Base-by-base conservation (phyloP, 2,797 vertebrate genomes). In the Acomys russatus region DNA sequence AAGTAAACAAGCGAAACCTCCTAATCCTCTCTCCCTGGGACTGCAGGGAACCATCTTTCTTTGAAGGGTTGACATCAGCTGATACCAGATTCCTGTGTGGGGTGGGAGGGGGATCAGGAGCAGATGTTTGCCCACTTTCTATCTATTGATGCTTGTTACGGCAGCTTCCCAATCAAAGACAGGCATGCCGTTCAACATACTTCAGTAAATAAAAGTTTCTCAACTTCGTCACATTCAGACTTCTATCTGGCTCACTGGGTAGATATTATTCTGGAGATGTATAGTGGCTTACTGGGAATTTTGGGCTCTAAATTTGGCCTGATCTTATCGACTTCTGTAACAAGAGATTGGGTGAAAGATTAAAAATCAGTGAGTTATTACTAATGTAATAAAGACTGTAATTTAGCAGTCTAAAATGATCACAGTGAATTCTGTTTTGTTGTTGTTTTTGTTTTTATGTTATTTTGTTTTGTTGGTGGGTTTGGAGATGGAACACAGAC, bases 191-290 rank as follows among this genome's bases (percentile, higher is more conserved):
- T 86, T 84, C 68, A 89, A 71, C 68, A 33, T 56, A 95, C 54
- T 94, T 77, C 84, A 30, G 70, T 51, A 63, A 96, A 44, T 86
- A 70, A 63, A 59, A 44, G 20, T 80, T 95, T 96, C 56, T 80
- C 44, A 93, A 28, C 22, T 5, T 90, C 10, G 80, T 88, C 70
- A 71, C 25, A 35, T 30, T 35, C 73, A 87, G 7, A 87, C 38
- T 92, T 95, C 28, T 84, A 54, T 59, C 33, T 84, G 51, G 25
- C 76, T 88, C 23, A 83, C 63, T 22, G 44, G 18, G 28, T 88
- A 68, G 77, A 88, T 68, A 68, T 25, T 88, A 94, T 49, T 77
- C 22, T 66, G 66, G 66, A 90, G 63, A 70, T 93, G 77, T 94
- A 63, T 56, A 30, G 18, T 68, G 17, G 20, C 66, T 90, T 82